Evolutionary conservation across 2,113 vertebrate genomes (phyloP).

Genomic region (Ammodytes marinus): DNA sequence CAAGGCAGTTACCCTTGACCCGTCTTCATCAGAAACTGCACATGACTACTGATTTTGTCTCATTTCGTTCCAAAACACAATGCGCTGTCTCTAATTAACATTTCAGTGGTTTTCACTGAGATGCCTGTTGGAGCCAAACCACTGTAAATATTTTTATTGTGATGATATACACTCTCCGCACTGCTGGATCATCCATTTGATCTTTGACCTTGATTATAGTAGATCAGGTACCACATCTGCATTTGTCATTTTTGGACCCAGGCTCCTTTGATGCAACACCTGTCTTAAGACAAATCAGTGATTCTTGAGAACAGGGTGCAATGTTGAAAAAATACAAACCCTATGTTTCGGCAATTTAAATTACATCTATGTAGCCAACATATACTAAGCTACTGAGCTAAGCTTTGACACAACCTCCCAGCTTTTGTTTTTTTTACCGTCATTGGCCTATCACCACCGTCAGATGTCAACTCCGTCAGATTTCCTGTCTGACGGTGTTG

Average conservation of each 20-base stretch:
- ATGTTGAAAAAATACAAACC: too few species aligned
- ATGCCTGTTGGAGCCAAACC: background rate
- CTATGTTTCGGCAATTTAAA: too few species aligned
- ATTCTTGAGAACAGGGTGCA: too few species aligned
- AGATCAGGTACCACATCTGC: background rate
- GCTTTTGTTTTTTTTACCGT: too few species aligned
- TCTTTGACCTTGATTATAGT: background rate
- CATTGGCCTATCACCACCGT: too few species aligned
- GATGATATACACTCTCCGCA: background rate
- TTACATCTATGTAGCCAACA: too few species aligned
- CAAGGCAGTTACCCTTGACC: background rate
- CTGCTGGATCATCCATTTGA: background rate
- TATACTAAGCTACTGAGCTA: too few species aligned
- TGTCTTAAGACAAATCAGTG: too few species aligned
- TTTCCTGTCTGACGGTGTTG: too few species aligned
- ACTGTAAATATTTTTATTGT: slow-evolving; percentile 4
- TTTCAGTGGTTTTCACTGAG: slow-evolving; percentile 1
- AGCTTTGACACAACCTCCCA: too few species aligned
- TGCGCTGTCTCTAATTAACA: slow-evolving; percentile 30
- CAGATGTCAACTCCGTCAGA: too few species aligned
- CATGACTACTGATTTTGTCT: slow-evolving; percentile 17
- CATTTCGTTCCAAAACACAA: slow-evolving; percentile 34
- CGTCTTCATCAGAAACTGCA: slow-evolving; percentile 18
- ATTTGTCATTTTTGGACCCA: background rate
- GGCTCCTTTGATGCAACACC: too few species aligned